These are phyloP conservation scores for Euplexia lucipara DNA, from an alignment of 2,888 invertebrate species.

Conservation along the genomic window DNA sequence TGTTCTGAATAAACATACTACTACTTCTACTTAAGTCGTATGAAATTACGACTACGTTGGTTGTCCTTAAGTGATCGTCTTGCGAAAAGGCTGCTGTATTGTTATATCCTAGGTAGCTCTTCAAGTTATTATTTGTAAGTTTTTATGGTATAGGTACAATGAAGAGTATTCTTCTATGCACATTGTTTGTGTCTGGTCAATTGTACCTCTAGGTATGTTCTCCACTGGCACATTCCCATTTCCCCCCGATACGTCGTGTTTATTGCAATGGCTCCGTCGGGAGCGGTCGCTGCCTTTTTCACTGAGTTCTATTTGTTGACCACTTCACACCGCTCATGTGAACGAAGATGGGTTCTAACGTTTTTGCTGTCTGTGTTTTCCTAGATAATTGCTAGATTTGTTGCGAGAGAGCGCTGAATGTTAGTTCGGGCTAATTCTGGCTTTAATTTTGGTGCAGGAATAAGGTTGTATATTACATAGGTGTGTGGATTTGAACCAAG, in stretches of 20 bases:
- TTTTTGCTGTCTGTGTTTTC: conserved; percentile 26
- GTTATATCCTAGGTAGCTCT: no score
- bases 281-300: conserved; percentile 70
- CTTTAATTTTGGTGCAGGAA: conserved; percentile 4
- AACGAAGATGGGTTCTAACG: conserved; percentile 30
- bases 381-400: conserved; percentile 40
- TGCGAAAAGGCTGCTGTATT: no score
- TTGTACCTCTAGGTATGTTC: conserved; percentile 38
- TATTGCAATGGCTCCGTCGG: conserved; percentile 75
- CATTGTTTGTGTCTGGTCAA: conserved; percentile 4
- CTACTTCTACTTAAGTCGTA: no score
- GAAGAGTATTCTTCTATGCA: no score
- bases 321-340: conserved; percentile 52
- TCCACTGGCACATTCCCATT: conserved; percentile 49
- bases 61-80: no score
- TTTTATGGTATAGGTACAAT: no score
- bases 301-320: conserved; percentile 66
- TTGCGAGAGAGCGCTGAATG: neutral
- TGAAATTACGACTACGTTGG: no score
- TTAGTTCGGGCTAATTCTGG: conserved; percentile 6
- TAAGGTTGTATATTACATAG: neutral
- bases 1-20: no score
- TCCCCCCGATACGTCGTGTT: conserved; percentile 64
- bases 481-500: neutral
- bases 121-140: no score